A percentile compares a stretch with the other conserved stretches of the same genome.
Evolutionary conservation across 2,113 vertebrate species (phyloP).

Genomic region (Nesogale talazaci): DNA sequence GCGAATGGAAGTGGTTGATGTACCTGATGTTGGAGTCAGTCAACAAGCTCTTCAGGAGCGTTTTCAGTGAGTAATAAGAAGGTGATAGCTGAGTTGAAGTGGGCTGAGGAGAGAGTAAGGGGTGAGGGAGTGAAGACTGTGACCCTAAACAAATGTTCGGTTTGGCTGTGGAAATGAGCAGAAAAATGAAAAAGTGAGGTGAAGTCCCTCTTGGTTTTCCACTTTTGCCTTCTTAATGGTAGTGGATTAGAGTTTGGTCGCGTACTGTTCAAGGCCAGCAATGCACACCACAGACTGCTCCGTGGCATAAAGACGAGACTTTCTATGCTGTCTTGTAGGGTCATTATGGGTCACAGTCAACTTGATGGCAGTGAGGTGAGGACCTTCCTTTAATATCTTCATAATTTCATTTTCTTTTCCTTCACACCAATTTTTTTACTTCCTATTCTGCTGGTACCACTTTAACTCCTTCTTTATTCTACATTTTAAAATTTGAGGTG

Average conservation of each 20-base stretch:
- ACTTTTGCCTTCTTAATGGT: background rate
- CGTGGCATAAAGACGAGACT: too few species aligned
- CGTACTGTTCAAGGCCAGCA: too few species aligned
- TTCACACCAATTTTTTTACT: background rate
- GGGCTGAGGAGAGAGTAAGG: background rate
- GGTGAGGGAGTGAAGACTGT: too few species aligned
- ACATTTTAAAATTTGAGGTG: too few species aligned
- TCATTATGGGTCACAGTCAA: too few species aligned
- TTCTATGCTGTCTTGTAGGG: too few species aligned
- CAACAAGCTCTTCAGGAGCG: background rate
- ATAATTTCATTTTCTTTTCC: background rate
- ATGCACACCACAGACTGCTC: too few species aligned
- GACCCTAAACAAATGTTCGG: background rate
- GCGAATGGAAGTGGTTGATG: background rate
- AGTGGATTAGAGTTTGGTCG: too few species aligned
- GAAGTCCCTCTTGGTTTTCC: too few species aligned
- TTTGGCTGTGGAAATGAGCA: background rate
- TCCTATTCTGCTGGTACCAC: background rate
- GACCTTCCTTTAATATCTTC: background rate
- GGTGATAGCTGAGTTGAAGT: background rate
- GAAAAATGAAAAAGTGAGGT: background rate
- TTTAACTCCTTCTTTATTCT: background rate
- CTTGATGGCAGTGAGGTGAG: too few species aligned
- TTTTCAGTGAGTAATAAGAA: background rate
- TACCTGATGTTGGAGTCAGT: background rate